These are phyloP conservation scores for Varroa destructor DNA, from an alignment of 1,140 invertebrate species.

Conservation along the genomic window DNA sequence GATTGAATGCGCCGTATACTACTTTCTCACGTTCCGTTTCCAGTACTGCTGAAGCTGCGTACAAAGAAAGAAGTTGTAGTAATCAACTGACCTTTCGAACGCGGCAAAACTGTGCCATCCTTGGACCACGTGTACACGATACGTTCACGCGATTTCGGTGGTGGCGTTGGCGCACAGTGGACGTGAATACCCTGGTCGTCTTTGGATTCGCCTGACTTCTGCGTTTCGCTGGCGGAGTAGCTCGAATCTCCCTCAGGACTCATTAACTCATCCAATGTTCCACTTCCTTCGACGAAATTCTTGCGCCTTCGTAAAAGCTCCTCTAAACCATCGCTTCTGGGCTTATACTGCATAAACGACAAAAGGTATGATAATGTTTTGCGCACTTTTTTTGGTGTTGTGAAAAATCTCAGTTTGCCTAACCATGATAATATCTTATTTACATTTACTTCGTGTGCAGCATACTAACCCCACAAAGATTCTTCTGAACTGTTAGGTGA, in stretches of 20 bases:
- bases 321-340: background rate
- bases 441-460: too few relatives aligned
- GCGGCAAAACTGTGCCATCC: constrained; percentile 1
- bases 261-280: background rate
- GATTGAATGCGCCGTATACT: too few relatives aligned
- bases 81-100: background rate
- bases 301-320: constrained; percentile 11
- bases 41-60: too few relatives aligned
- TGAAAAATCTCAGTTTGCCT: background rate
- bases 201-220: background rate
- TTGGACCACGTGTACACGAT: background rate
- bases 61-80: too few relatives aligned
- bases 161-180: constrained; percentile 1
- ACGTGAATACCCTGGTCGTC: background rate
- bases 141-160: background rate
- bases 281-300: background rate
- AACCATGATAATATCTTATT: background rate
- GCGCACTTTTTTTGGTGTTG: background rate
- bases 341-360: constrained; percentile 6
- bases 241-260: constrained; percentile 16
- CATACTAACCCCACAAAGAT: constrained; percentile 19
- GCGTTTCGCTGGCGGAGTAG: background rate
- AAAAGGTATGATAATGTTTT: background rate
- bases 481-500: constrained; percentile 25
- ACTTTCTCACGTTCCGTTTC: too few relatives aligned